Base-by-base conservation (phyloP, 2,888 invertebrate species). In the Cerastis leucographa region DNA sequence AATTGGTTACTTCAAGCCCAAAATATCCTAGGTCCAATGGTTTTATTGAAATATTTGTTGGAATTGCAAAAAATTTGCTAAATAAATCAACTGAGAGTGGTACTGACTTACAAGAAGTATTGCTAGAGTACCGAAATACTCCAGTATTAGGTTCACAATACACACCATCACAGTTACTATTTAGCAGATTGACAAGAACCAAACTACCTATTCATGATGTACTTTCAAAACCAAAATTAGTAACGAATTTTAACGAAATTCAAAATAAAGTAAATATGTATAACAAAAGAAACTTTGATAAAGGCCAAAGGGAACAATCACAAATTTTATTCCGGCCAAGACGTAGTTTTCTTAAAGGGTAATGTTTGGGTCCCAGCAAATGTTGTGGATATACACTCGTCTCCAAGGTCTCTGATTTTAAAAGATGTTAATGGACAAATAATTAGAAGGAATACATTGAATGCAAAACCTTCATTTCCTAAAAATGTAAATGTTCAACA, bases 231-330 rank as follows among this genome's bases (percentile, higher is more conserved):
- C 35, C 35, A 35, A 35, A 35, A 35, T 35, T 35, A 35, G 35
- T 35, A 35, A 35, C 35, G 3, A 35, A 35, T 35, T 35, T 35
- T 35, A 35, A 35, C 7, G 25, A 25, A 59, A 8, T 25, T 29
- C 59, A 59, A 59, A 29, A 59, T 25, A 59, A 59, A 59, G 61
- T 61, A 5, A 61, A 61, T 61, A 61, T 29, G 35, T 35, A 61
- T 19, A 61, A 61, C 19, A 61, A 61, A 61, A 61, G 3, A 61
- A 61, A 61, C 59, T 59, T 17, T 59, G 59, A 59, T 59, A 59
- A 29, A 6, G 3, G 56, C 56, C 56, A 56, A 25, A 14, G n/a
- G 12, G n/a, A 56, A 56, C 25, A 56, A 56, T n/a, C 56, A 56
- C 25, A 12, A 25, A 17, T 59, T 59, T 29, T 59, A 59, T 59